Conservation (phyloP, 2,888 invertebrate genomes). For the Hoplodrina blanda region DNA sequence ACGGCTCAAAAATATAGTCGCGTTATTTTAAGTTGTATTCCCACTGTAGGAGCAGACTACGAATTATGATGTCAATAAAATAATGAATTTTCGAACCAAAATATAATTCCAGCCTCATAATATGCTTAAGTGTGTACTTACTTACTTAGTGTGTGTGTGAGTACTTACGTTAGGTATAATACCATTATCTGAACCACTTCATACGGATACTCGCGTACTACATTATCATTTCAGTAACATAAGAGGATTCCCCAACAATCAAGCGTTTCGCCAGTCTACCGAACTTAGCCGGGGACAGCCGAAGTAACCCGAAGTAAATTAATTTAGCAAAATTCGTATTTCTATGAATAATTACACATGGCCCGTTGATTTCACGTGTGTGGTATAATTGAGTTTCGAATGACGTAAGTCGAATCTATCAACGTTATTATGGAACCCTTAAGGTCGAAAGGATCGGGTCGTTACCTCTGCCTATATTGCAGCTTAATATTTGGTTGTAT, state of each 20-base stretch:
- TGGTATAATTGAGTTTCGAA: constrained; percentile 64
- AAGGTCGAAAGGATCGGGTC: constrained; percentile 16
- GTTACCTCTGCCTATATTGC: not conserved
- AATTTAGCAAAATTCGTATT: constrained; percentile 69
- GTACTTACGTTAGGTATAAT: constrained; percentile 41
- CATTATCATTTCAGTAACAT: constrained; percentile 55
- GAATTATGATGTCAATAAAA: not conserved
- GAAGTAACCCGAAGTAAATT: constrained; percentile 68
- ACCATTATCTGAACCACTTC: constrained; percentile 48
- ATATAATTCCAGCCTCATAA: constrained; percentile 18
- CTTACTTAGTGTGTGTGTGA: not conserved
- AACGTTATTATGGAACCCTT: constrained; percentile 43
- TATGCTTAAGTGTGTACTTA: constrained; percentile 14
- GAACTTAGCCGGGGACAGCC: constrained; percentile 54
- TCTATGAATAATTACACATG: constrained; percentile 67
- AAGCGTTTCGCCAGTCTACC: constrained; percentile 52
- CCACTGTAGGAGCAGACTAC: not conserved
- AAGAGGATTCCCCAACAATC: constrained; percentile 64
- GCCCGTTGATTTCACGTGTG: constrained; percentile 59
- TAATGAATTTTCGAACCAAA: not conserved
- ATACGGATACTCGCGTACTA: constrained; percentile 37
- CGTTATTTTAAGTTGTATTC: too few species aligned
- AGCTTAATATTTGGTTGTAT: not conserved
- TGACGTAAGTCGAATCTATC: constrained; percentile 59
- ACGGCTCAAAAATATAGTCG: too few species aligned